Percentiles rank a stretch among this genome's conserved stretches.
These are phyloP conservation scores for Zosterops borbonicus DNA, from an alignment of 2,113 vertebrate genomes.

Conservation along the genomic window DNA sequence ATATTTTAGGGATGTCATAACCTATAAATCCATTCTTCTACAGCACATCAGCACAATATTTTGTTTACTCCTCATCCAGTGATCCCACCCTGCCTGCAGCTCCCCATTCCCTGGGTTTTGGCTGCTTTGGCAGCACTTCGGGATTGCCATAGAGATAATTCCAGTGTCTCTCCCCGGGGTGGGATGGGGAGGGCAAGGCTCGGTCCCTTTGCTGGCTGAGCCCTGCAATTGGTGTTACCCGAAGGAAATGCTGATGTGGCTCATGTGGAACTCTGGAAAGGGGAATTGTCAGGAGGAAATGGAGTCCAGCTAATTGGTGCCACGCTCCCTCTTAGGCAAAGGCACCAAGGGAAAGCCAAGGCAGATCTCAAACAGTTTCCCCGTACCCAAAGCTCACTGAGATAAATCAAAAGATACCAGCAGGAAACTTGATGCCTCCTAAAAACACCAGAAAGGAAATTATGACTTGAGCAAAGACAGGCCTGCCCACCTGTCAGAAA, in stretches of 20 bases:
- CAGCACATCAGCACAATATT: slow-evolving; percentile 11
- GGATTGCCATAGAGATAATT: slow-evolving; percentile 37
- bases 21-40: slow-evolving; percentile 69
- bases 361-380: neutral
- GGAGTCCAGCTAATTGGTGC: neutral
- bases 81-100: neutral
- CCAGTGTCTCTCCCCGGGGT: neutral
- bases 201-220: neutral
- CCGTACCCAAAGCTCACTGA: neutral
- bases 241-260: neutral
- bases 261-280: neutral
- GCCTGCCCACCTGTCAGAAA: neutral
- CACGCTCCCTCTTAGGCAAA: neutral
- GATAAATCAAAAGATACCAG: neutral
- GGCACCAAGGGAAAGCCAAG: neutral
- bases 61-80: slow-evolving; percentile 58
- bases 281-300: neutral
- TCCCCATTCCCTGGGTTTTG: neutral
- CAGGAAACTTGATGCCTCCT: neutral
- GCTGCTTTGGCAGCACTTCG: neutral
- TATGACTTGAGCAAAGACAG: neutral
- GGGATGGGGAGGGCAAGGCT: neutral
- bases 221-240: neutral
- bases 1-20: slow-evolving; percentile 78
- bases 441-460: slow-evolving; percentile 17